Evolutionary conservation across 2,888 invertebrate genomes (phyloP).

Genomic region (Euspilapteryx auroguttella): DNA sequence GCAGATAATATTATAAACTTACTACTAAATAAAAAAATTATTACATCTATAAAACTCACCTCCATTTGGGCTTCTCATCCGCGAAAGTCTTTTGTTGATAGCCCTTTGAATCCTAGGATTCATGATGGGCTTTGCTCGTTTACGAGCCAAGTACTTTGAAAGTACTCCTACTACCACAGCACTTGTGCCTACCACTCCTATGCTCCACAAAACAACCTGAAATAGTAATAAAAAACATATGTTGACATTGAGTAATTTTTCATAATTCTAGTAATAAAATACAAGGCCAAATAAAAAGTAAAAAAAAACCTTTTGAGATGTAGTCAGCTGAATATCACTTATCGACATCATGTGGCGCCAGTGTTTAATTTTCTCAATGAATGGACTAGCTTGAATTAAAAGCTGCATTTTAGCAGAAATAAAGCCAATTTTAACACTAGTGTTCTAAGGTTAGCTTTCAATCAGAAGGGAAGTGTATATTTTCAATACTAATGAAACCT

Average conservation of each 20-base stretch:
- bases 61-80: slow-evolving; percentile 72
- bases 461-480: too few species aligned
- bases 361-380: slow-evolving; percentile 55
- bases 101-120: slow-evolving; percentile 60
- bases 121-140: slow-evolving; percentile 65
- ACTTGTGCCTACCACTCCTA: slow-evolving; percentile 70
- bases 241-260: too few species aligned
- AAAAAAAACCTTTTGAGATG: slow-evolving; percentile 67
- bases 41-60: too few species aligned
- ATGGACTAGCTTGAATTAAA: slow-evolving; percentile 57
- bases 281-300: background rate
- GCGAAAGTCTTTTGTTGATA: slow-evolving; percentile 62
- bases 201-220: slow-evolving; percentile 71
- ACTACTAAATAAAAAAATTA: too few species aligned
- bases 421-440: too few species aligned
- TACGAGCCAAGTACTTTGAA: slow-evolving; percentile 76
- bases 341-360: slow-evolving; percentile 47
- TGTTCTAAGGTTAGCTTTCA: too few species aligned
- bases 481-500: too few species aligned
- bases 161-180: slow-evolving; percentile 81
- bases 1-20: too few species aligned
- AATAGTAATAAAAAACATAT: too few species aligned
- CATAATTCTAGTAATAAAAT: too few species aligned
- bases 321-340: slow-evolving; percentile 59
- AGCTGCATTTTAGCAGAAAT: slow-evolving; percentile 51